These are phyloP conservation scores for Actinia tenebrosa DNA, from an alignment of 64 coral and sea anemone genomes.

Conservation along the genomic window DNA sequence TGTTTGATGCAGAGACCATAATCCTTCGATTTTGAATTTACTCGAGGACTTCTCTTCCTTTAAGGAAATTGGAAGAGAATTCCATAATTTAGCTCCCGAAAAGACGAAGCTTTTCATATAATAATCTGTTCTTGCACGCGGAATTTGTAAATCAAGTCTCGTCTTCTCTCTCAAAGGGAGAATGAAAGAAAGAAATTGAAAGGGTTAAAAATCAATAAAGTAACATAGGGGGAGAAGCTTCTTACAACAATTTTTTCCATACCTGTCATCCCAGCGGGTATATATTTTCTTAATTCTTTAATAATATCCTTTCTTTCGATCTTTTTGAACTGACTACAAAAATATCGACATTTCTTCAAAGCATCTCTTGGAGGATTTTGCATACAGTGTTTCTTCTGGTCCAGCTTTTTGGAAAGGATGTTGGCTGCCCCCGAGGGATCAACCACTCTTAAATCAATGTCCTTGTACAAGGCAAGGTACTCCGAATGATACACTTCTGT, in stretches of 20 bases:
- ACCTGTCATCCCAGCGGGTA: not conserved
- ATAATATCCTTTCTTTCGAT: not conserved
- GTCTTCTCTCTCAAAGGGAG: too few species aligned
- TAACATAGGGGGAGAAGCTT: too few species aligned
- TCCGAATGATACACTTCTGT: not conserved
- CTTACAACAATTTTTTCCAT: not conserved
- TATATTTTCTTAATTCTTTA: not conserved
- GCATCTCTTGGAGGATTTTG: not conserved
- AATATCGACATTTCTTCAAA: not conserved
- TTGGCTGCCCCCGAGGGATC: not conserved
- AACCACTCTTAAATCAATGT: not conserved
- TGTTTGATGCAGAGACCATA: not conserved
- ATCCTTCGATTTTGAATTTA: not conserved
- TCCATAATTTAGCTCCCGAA: slow-evolving; percentile 15
- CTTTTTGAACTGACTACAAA: not conserved
- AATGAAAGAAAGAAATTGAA: not conserved
- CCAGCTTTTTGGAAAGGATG: not conserved
- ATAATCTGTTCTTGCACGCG: not conserved
- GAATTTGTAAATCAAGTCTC: too few species aligned
- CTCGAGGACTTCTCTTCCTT: not conserved
- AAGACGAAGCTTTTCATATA: slow-evolving; percentile 19
- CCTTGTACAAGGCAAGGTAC: not conserved
- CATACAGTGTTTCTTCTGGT: not conserved
- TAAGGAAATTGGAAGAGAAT: slow-evolving; percentile 10
- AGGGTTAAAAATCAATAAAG: not conserved